Percentiles rank a stretch among this genome's conserved stretches.
Conservation (phyloP, 2,113 vertebrate genomes). For the Gopherus evgoodei region DNA sequence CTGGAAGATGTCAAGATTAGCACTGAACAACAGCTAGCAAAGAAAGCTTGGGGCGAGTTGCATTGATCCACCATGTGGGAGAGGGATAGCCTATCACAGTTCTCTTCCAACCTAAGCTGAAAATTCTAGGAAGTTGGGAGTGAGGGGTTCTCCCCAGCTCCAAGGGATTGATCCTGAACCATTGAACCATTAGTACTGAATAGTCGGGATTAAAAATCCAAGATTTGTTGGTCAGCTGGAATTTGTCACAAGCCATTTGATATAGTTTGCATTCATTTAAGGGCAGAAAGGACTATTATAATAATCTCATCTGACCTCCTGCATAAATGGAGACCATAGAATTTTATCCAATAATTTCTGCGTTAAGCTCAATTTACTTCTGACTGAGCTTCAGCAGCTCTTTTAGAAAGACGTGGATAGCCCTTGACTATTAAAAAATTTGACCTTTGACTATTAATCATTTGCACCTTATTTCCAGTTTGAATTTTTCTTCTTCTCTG, state of each 20-base stretch:
- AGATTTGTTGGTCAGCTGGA: neutral
- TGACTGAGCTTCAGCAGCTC: neutral
- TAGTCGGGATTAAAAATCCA: neutral
- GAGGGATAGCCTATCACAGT: neutral
- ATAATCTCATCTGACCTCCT: neutral
- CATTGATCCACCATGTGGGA: neutral
- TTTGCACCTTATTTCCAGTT: neutral
- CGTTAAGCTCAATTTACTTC: neutral
- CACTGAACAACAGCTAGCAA: neutral
- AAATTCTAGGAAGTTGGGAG: neutral
- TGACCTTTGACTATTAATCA: neutral
- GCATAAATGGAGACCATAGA: neutral
- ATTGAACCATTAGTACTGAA: neutral
- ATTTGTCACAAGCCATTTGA: neutral
- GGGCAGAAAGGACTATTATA: neutral
- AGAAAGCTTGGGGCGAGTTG: neutral
- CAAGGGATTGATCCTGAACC: neutral
- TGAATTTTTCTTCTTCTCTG: neutral
- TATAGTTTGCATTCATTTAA: neutral
- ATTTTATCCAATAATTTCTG: neutral
- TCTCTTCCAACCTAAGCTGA: neutral
- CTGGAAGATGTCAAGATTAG: neutral
- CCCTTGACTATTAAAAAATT: neutral
- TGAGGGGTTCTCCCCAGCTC: neutral
- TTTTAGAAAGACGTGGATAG: neutral